Base-by-base conservation (phyloP, 2,113 vertebrate genomes). In the Spilogale gracilis region DNA sequence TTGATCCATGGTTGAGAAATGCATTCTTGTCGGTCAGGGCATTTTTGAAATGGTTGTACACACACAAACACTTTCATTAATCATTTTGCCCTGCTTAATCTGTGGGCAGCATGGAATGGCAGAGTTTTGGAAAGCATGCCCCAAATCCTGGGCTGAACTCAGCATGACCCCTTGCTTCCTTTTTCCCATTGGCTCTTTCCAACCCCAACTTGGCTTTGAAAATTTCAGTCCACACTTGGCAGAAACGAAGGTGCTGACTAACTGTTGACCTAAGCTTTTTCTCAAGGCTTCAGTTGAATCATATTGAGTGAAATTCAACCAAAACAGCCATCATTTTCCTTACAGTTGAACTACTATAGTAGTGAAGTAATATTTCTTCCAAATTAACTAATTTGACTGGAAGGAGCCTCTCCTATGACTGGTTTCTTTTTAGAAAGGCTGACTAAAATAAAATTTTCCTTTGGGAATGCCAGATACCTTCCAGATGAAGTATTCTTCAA, bases 231-330 rank as follows among this genome's bases (percentile, higher is more conserved):
- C 20, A 79, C 67, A 50, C 48, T 91, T 94, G 96, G 69, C 86
- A 82, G 58, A 97, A 80, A 56, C 56, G 20, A 78, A 78, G 32
- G 48, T 73, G 32, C 65, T 73, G 80, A 60, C 38, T 92, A 83
- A 83, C 17, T 71, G 43, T 58, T 81, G 71, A 89, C n/a, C n/a
- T 76, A 91, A 89, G 21, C 10, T 84, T 73, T 84, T 87, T 61
- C 81, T 38, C 16, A 74, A 87, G 88, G 63, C 48, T 95, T 74
- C 79, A 94, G 32, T 78, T 81, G 67, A 76, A 94, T 92, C 65
- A 76, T 67, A 73, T 54, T 76, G 48, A 94, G 83, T 82, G 85
- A 92, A 89, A 96, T 65, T 82, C 60, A 95, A 92, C 50, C 38
- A 54, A 92, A 92, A 92, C 9, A 83, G 58, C n/a, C 14, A 65